Base-by-base conservation (phyloP, 35 echinoderm and acorn worm genomes). In the Chiridota heheva region DNA sequence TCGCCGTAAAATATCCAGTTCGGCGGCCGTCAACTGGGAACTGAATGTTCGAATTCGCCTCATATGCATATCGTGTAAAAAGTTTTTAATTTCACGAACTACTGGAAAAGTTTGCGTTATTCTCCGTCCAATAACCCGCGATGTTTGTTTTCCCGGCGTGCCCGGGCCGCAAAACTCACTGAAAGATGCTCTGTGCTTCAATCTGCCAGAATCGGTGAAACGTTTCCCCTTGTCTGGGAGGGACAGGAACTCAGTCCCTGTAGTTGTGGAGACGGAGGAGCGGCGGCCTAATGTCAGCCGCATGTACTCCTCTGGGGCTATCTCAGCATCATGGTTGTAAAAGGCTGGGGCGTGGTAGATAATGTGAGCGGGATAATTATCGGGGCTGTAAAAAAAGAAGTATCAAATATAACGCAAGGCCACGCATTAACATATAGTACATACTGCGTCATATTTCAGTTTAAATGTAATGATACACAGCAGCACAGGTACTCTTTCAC, bases 311-410 rank as follows among this genome's bases (percentile, higher is more conserved):
- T 78, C 81, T 6, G 85, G 41, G 42, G 60, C 69, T 30, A 64
- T 32, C 17, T 80, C 42, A n/a, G 82, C 68, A 53, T 87, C 84
- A 0, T 77, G 85, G 69, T 93, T 93, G 68, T 82, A 87, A 40
- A 76, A 93, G 7, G 70, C 77, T 2, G 90, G 78, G 12, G 85
- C 90, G 44, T 87, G 87, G 28, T 90, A 90, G 58, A 90, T 82
- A 58, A 90, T 83, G 61, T 90, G 87, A 18, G 87, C 81, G 1
- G 87, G 87, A 30, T 51, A 70, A 20, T 89, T 65, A 17, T 82
- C 82, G 33, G 63, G 58, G 18, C 67, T 82, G 63, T 42, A 60
- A 26, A 37, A 18, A 33, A 73, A 10, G 10, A 40, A 71, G 3
- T 5, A 74, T 13, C 45, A 74, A 48, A 53, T 8, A n/a, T n/a